Percentiles rank a stretch among this genome's conserved stretches.
phyloP scores from a whole-genome alignment of 2,888 invertebrate genomes.

The Bursaphelenchus okinawaensis region DNA sequence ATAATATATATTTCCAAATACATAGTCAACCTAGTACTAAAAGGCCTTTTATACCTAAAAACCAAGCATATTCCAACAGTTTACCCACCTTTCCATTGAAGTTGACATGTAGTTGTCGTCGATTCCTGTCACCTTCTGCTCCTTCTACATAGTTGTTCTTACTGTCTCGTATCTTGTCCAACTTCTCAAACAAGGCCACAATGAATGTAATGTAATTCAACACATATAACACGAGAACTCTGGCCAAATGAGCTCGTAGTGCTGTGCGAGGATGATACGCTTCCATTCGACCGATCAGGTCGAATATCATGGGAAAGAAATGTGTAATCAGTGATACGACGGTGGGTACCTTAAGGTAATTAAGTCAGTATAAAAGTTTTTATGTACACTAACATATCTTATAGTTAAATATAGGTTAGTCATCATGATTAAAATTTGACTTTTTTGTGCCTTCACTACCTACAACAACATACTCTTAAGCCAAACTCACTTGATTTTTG shows the following conservation, averaged over 20 bases:
- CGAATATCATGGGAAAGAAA: slow-evolving; percentile 83
- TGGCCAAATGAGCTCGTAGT: slow-evolving; percentile 79
- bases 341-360: slow-evolving; percentile 71
- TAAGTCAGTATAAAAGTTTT: too few relatives aligned
- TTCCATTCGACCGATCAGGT: slow-evolving; percentile 72
- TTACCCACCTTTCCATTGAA: neutral
- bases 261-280: slow-evolving; percentile 89
- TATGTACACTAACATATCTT: too few relatives aligned
- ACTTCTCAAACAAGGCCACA: slow-evolving; percentile 84
- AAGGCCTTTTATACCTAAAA: slow-evolving; percentile 17
- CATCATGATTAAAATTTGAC: slow-evolving; percentile 7
- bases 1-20: too few relatives aligned
- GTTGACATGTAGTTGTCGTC: slow-evolving; percentile 6
- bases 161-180: slow-evolving; percentile 59
- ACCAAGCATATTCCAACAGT: too few relatives aligned
- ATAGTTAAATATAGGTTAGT: too few relatives aligned
- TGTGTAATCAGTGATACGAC: slow-evolving; percentile 82
- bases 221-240: slow-evolving; percentile 88
- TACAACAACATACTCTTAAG: too few relatives aligned
- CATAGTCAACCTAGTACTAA: too few relatives aligned
- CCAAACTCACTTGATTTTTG: neutral
- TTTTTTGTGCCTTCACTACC: too few relatives aligned
- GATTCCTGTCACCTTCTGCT: neutral
- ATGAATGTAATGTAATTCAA: slow-evolving; percentile 84
- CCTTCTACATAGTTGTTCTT: neutral